Percentiles rank a stretch among this genome's conserved stretches.
Evolutionary conservation across 92 coral and sea anemone species (phyloP).

Genomic region (Porites rus): DNA sequence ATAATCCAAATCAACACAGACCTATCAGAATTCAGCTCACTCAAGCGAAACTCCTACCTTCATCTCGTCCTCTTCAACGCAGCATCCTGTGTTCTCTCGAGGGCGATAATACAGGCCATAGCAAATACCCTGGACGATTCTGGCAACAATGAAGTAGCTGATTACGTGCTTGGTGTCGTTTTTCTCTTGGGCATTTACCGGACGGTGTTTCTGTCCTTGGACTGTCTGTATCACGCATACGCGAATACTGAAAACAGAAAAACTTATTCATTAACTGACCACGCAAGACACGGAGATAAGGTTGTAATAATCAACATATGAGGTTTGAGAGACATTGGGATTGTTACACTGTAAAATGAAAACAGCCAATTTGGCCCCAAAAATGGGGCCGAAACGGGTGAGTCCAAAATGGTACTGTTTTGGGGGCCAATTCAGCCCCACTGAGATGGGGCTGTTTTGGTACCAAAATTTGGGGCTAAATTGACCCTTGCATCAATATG

Average conservation of each 20-base stretch:
- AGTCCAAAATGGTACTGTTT: no score
- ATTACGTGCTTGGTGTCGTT: background rate
- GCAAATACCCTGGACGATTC: background rate
- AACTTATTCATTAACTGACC: no score
- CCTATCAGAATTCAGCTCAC: background rate
- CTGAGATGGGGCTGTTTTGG: no score
- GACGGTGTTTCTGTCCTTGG: constrained; percentile 18
- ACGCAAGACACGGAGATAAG: background rate
- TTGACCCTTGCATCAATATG: no score
- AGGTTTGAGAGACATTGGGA: background rate
- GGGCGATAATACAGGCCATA: background rate
- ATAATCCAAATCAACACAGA: constrained; percentile 19
- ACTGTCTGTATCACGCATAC: constrained; percentile 20
- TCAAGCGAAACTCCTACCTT: constrained; percentile 16
- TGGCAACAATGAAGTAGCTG: constrained; percentile 3
- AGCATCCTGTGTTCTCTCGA: background rate
- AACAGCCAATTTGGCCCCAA: no score
- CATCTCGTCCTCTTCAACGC: constrained; percentile 41
- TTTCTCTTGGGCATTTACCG: constrained; percentile 31
- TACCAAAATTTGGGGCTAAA: no score
- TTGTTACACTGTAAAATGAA: background rate
- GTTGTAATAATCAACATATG: background rate
- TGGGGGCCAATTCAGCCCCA: no score
- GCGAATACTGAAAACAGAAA: background rate
- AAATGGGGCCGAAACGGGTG: no score